Evolutionary conservation across 2,888 invertebrate genomes (phyloP), one percentile per base, ranked within the genome.

Genomic region (Liodrosophila aerea): DNA sequence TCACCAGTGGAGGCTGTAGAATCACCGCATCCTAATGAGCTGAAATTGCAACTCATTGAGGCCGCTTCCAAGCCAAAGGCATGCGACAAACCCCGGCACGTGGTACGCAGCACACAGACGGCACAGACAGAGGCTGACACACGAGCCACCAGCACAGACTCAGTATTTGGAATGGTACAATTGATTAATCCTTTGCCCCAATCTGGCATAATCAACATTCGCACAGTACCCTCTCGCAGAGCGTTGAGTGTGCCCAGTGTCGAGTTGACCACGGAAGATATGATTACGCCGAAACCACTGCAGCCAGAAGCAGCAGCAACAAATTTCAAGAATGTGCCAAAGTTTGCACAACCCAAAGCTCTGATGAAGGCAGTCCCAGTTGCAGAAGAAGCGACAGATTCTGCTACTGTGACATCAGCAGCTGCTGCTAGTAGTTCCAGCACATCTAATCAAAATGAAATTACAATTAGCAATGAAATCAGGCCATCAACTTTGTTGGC

Each of bases 61-160:
- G 71, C 58, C 1, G 77, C 77, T 4, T 54, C 77, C 9, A 64
- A 13, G 7, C 80, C 3, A 77, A 77, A 13, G 45, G 51, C 0
- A 36, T 44, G 13, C 18, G n/a, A n/a, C n/a, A 33, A 2, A 37
- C 36, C 3, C 16, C 29, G 7, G 31, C 54, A 44, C 29, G 33
- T 47, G 1, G 8, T 5, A 5, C 22, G 5, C 7, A 44, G 49
- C 40, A 54, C 54, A 2, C 54, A 37, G 15, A 39, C 43, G 0
- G 22, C 18, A 0, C 0, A 16, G 1, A 47, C 30, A 1, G 1
- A 3, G 7, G 9, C 9, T 0, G 1, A 3, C 9, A 33, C 53
- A 27, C 34, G 15, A 5, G 18, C 30, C 5, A 40, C 52, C 39
- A 33, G 16, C 27, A 44, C 37, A 4, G 40, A 49, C 7, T 1